Evolutionary conservation across 1,140 invertebrate genomes (phyloP).

Genomic region (Muscidifurax raptorellus): DNA sequence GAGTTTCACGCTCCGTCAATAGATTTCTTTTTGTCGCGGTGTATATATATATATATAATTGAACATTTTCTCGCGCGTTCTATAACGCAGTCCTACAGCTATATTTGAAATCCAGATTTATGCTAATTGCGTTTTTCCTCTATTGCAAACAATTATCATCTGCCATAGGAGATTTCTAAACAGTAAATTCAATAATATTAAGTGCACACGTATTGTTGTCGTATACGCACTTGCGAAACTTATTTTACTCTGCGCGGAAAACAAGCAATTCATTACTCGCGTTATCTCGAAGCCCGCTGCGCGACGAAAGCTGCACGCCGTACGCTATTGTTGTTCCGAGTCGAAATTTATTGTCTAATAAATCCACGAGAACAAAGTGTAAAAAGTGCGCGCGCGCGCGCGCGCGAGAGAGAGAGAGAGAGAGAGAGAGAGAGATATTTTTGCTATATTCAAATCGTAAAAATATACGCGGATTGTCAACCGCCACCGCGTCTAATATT

Average conservation of each 20-base stretch:
- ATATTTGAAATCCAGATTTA: background rate
- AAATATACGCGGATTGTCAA: constrained; percentile 11
- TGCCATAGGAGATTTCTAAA: constrained; percentile 20
- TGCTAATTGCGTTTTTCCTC: background rate
- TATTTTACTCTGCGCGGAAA: constrained; percentile 39
- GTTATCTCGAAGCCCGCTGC: constrained; percentile 38
- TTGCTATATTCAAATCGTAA: constrained; percentile 42
- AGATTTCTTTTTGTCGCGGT: too few species aligned
- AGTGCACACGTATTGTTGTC: constrained; percentile 15
- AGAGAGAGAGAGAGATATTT: constrained; percentile 20
- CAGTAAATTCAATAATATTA: constrained; percentile 35
- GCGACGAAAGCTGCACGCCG: constrained; percentile 39
- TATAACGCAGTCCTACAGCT: too few species aligned
- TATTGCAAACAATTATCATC: constrained; percentile 23
- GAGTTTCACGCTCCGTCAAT: background rate
- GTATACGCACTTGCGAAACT: constrained; percentile 26
- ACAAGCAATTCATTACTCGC: constrained; percentile 36
- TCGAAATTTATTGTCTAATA: constrained; percentile 40
- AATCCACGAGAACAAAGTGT: constrained; percentile 36
- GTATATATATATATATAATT: too few species aligned
- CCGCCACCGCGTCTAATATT: constrained; percentile 38
- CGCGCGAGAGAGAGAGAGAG: too few species aligned
- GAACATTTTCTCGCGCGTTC: background rate
- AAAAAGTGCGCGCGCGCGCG: background rate
- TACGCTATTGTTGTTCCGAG: constrained; percentile 28